These are phyloP conservation scores for Pseudomugil gertrudae DNA, from an alignment of 2,797 vertebrate species.

Conservation along the genomic window DNA sequence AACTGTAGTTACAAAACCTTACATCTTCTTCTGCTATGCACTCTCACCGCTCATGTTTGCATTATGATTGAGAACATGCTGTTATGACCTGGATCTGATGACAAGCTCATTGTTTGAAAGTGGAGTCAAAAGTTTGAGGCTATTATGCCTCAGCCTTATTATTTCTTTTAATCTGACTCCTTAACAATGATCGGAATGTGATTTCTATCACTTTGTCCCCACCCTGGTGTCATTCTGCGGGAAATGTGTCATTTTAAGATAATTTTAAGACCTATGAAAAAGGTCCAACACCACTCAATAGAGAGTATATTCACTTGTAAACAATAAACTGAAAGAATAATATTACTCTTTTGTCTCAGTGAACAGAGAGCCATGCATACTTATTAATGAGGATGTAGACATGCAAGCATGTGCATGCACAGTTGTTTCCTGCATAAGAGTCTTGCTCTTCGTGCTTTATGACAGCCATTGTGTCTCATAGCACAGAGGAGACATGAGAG, in stretches of 20 bases:
- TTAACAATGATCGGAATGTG: conserved; percentile 60
- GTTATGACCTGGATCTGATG: conserved; percentile 13
- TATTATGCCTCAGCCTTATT: conserved; percentile 14
- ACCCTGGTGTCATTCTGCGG: conserved; percentile 33
- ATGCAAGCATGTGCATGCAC: conserved; percentile 16
- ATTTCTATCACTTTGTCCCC: conserved; percentile 42
- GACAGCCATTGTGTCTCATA: conserved; percentile 43
- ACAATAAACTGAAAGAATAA: conserved; percentile 6
- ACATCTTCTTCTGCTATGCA: no score
- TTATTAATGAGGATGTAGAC: neutral
- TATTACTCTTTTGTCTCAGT: neutral
- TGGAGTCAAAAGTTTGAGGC: conserved; percentile 19
- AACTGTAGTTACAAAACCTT: neutral
- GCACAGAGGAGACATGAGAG: conserved; percentile 1
- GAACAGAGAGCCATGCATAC: conserved; percentile 2
- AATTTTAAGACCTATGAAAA: conserved; percentile 24
- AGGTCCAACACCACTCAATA: neutral
- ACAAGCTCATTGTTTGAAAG: conserved; percentile 44
- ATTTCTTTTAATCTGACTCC: conserved; percentile 11
- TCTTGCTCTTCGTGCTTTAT: conserved; percentile 51
- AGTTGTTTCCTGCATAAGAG: conserved; percentile 54
- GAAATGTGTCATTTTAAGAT: conserved; percentile 37
- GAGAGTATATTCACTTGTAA: conserved; percentile 10
- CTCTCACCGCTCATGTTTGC: no score
- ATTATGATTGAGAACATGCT: no score